These are phyloP conservation scores for Harpalus rubripes DNA, from an alignment of 2,888 invertebrate genomes.

Conservation along the genomic window DNA sequence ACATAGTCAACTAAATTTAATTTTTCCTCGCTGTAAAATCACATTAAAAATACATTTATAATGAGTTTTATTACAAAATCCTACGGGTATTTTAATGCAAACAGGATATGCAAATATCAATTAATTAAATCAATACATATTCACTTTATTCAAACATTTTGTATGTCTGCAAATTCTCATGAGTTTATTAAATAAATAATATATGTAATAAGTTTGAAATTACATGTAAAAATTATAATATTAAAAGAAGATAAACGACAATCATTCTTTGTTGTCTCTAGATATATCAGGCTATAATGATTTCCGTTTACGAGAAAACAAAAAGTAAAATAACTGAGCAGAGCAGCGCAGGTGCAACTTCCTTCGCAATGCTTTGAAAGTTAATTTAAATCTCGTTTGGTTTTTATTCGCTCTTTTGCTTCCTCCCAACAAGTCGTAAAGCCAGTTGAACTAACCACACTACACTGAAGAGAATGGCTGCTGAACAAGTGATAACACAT, in stretches of 20 bases:
- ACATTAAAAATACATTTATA: constrained; percentile 4
- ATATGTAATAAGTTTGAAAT: background rate
- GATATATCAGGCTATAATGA: constrained; percentile 10
- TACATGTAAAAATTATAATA: background rate
- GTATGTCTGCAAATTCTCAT: background rate
- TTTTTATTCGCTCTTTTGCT: constrained; percentile 42
- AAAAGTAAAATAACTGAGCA: background rate
- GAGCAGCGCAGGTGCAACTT: constrained; percentile 49
- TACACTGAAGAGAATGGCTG: background rate
- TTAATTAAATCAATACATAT: constrained; percentile 4
- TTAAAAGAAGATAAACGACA: background rate
- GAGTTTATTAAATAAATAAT: background rate
- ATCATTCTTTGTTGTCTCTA: background rate
- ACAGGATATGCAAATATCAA: background rate
- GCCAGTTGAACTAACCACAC: constrained; percentile 15
- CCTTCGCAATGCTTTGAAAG: constrained; percentile 34
- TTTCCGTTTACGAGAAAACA: constrained; percentile 34
- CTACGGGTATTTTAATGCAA: background rate
- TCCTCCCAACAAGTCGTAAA: constrained; percentile 29
- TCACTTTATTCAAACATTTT: background rate
- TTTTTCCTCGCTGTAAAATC: background rate
- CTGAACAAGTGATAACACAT: constrained; percentile 26
- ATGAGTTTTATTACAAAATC: constrained; percentile 2
- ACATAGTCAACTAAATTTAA: background rate
- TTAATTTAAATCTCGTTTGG: constrained; percentile 48